phyloP scores from a whole-genome alignment of 2,797 vertebrate species.

The Takifugu rubripes region DNA sequence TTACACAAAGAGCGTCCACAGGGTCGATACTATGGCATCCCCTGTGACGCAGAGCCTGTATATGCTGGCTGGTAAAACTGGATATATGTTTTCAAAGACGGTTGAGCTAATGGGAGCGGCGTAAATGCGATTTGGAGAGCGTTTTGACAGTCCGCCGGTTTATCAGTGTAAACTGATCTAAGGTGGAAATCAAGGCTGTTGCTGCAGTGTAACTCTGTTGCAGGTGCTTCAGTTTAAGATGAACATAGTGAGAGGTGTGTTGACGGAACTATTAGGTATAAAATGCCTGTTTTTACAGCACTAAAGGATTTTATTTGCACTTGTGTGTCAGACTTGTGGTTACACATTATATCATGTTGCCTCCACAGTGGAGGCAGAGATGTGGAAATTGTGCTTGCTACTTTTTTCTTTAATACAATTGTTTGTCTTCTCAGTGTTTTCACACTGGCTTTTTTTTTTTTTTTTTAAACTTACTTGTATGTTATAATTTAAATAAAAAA shows the following conservation, averaged over 20 bases:
- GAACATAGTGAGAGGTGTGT: conserved; percentile 38
- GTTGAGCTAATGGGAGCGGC: no score
- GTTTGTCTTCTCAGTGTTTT: conserved; percentile 14
- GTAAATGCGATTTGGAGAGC: conserved; percentile 9
- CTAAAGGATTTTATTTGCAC: conserved; percentile 56
- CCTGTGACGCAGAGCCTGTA: conserved; percentile 80
- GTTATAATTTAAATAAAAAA: conserved; percentile 59
- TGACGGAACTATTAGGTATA: conserved; percentile 11
- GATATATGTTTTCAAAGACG: conserved; percentile 2
- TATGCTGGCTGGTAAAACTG: conserved; percentile 86
- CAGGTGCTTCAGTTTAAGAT: conserved; percentile 25
- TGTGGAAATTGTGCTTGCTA: conserved; percentile 1
- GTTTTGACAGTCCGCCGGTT: conserved; percentile 21
- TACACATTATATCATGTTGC: conserved; percentile 23
- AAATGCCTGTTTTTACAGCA: conserved; percentile 44
- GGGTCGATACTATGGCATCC: conserved; percentile 73
- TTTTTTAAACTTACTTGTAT: conserved; percentile 54
- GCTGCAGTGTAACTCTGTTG: conserved; percentile 22
- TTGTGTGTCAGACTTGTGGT: conserved; percentile 12
- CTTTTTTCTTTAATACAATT: conserved; percentile 38
- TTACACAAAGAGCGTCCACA: conserved; percentile 65
- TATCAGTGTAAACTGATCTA: conserved; percentile 37
- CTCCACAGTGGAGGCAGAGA: conserved; percentile 9
- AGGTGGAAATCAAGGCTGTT: conserved; percentile 19
- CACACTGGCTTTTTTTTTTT: conserved; percentile 43